phyloP scores from a whole-genome alignment of 2,113 vertebrate species.

The Tichodroma muraria region DNA sequence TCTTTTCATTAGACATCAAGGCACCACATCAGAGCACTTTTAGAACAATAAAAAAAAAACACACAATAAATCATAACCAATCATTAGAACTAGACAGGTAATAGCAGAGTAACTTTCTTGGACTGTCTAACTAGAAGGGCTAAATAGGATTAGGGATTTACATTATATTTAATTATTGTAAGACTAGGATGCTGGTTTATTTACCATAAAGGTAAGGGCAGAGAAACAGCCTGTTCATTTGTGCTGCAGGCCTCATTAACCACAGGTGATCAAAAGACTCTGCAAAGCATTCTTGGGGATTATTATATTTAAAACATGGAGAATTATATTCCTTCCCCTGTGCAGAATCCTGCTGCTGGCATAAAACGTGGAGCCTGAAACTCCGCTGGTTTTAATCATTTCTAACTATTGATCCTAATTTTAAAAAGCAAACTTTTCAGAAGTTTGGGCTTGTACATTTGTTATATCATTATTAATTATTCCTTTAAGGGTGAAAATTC shows the following conservation, averaged over 20 bases:
- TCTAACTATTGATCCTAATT: constrained; percentile 67
- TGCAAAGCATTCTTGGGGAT: constrained; percentile 40
- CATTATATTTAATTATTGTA: constrained; percentile 77
- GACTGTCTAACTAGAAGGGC: constrained; percentile 65
- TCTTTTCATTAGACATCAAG: constrained; percentile 95
- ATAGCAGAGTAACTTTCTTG: constrained; percentile 79
- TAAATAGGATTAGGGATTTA: constrained; percentile 81
- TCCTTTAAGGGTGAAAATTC: constrained; percentile 81
- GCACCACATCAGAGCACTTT: constrained; percentile 89
- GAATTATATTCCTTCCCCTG: constrained; percentile 34
- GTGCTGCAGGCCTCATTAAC: constrained; percentile 64
- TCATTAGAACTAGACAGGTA: constrained; percentile 84
- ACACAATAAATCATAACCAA: constrained; percentile 81
- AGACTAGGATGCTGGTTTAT: constrained; percentile 71
- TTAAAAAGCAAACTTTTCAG: constrained; percentile 72
- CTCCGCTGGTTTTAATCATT: constrained; percentile 49
- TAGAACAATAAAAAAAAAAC: constrained; percentile 80
- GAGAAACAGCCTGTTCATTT: constrained; percentile 62
- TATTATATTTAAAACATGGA: constrained; percentile 31
- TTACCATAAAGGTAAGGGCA: constrained; percentile 77
- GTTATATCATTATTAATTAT: constrained; percentile 82
- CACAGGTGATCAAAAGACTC: constrained; percentile 72
- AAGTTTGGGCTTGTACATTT: constrained; percentile 74
- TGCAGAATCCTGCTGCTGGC: constrained; percentile 5
- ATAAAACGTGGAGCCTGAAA: neutral